A percentile compares a stretch with the other conserved stretches of the same genome.
These are phyloP conservation scores for Acanthisitta chloris DNA, from an alignment of 2,113 vertebrate genomes.

Conservation along the genomic window DNA sequence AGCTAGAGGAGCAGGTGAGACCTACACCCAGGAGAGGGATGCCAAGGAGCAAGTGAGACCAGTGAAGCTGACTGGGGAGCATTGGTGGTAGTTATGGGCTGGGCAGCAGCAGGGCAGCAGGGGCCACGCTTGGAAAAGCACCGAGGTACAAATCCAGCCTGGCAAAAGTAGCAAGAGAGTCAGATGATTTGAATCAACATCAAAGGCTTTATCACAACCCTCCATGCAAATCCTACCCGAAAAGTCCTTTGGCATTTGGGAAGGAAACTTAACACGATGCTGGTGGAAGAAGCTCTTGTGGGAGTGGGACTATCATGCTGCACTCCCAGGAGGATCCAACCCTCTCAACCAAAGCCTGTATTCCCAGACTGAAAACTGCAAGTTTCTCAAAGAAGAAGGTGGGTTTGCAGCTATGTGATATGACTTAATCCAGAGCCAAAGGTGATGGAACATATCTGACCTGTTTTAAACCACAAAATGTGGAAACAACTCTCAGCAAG, in stretches of 20 bases:
- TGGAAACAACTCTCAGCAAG: neutral
- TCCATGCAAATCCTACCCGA: neutral
- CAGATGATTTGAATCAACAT: neutral
- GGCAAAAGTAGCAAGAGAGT: neutral
- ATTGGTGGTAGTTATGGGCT: neutral
- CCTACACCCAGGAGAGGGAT: neutral
- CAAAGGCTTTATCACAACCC: neutral
- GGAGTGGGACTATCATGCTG: neutral
- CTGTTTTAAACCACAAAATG: conserved; percentile 24
- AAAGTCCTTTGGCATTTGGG: neutral
- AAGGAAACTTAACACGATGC: neutral
- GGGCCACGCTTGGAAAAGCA: neutral
- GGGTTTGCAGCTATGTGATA: neutral
- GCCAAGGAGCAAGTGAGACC: rapidly evolving
- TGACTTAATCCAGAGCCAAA: conserved; percentile 15
- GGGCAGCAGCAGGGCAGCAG: neutral
- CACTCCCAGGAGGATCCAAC: neutral
- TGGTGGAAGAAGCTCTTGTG: neutral
- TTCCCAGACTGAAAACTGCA: neutral
- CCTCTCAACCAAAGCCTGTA: neutral
- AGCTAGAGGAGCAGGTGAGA: neutral
- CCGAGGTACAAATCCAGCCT: neutral
- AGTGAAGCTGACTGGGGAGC: neutral
- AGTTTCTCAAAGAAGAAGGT: neutral
- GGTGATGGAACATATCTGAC: neutral